These are phyloP conservation scores for Monomorium pharaonis DNA, from an alignment of 1,140 invertebrate species.

Conservation along the genomic window DNA sequence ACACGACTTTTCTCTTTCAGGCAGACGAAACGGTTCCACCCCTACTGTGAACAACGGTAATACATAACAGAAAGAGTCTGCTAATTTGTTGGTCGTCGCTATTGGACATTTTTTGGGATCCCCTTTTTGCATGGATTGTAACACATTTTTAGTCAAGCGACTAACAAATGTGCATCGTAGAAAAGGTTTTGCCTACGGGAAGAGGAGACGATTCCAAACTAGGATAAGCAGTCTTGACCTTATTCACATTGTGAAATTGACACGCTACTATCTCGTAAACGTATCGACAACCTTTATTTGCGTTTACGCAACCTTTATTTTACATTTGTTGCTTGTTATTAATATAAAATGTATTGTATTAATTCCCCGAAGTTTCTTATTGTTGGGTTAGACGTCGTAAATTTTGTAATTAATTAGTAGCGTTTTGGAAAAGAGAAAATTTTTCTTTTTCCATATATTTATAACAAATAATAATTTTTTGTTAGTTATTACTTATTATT, in stretches of 20 bases:
- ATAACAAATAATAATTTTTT: neutral
- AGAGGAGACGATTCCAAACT: slow-evolving; percentile 53
- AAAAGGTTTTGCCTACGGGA: slow-evolving; percentile 77
- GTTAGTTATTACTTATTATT: neutral
- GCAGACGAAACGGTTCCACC: slow-evolving; percentile 46
- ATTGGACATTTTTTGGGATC: slow-evolving; percentile 47
- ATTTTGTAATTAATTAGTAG: neutral
- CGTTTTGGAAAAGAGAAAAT: neutral
- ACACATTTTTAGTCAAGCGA: slow-evolving; percentile 49
- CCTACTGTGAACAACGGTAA: slow-evolving; percentile 61
- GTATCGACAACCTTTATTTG: neutral
- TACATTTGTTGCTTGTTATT: too few relatives aligned
- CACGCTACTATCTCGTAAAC: neutral
- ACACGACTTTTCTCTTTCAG: slow-evolving; percentile 72
- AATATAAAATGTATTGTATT: too few relatives aligned
- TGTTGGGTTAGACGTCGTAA: neutral
- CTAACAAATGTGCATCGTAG: slow-evolving; percentile 55
- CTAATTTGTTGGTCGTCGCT: slow-evolving; percentile 75
- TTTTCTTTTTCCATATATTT: neutral
- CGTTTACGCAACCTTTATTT: neutral
- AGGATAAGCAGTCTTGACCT: slow-evolving; percentile 60
- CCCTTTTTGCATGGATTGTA: slow-evolving; percentile 20
- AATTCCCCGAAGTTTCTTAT: too few relatives aligned
- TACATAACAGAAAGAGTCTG: slow-evolving; percentile 58
- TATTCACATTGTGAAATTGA: slow-evolving; percentile 72